Evolutionary conservation across 2,113 vertebrate genomes (phyloP), one percentile per base, ranked within the genome.

Genomic region (Dicentrarchus labrax): DNA sequence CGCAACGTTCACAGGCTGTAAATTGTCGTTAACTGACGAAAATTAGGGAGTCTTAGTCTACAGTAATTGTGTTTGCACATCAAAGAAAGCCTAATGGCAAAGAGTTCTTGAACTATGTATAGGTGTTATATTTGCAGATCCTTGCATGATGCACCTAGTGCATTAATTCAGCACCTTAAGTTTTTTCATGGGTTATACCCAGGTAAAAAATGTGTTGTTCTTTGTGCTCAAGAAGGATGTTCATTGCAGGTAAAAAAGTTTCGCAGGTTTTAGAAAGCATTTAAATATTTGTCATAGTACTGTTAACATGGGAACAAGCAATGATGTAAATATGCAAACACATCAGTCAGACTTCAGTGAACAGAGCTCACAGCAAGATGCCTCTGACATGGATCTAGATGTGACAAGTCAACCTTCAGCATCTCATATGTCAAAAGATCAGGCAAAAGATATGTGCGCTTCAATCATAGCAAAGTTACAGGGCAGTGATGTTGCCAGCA

Each of bases 181-280:
- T 72, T 66, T 66, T 66, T 72, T 66, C 74, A 78, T 83, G 60
- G 60, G 10, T 66, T 48, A 15, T 48, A 48, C 15, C 47, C 66
- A 78, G 74, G 60, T 2, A 77, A 72, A 57, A 71, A 22, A 19
- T 48, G 12, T 11, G 45, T 47, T 48, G 47, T 16, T 48, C 12
- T 16, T 48, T 48, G 47, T 48, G 47, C 47, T 48, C 47, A 48
- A 5, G 47, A 48, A 15, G 47, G 22, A 17, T 61, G 38, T 69
- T 62, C 43, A n/a, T 43, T 61, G 12, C 43, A 76, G 38, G 76
- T 82, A 2, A 19, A 67, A 67, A 74, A 61, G 72, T 82, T 75
- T 41, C 22, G 12, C 50, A 47, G 22, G 74, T 77, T 72, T 72
- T 30, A 24, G 19, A 43, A 82, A 82, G 30, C 65, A 67, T 21